Evolutionary conservation across 2,888 invertebrate genomes (phyloP).

Genomic region (Metacarcinus magister): DNA sequence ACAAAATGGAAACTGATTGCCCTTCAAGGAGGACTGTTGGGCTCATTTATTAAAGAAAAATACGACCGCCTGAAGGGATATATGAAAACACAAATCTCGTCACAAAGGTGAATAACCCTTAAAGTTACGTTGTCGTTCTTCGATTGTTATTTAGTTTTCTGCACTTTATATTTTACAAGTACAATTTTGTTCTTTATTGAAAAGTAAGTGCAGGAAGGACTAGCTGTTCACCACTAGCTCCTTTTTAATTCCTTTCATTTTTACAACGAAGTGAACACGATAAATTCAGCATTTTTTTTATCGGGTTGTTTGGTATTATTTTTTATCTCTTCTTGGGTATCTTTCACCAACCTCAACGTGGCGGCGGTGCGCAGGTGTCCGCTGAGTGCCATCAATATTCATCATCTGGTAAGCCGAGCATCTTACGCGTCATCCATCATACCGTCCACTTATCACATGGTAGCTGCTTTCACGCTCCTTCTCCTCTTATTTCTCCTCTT

Average conservation of each 20-base stretch:
- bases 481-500: too few relatives aligned
- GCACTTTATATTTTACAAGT: background rate
- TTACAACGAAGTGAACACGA: too few relatives aligned
- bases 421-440: background rate
- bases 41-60: slow-evolving; percentile 4
- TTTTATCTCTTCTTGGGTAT: background rate
- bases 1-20: background rate
- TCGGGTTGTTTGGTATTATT: background rate
- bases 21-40: background rate
- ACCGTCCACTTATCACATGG: background rate
- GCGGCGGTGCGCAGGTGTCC: background rate
- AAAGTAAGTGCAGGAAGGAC: background rate
- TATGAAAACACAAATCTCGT: background rate
- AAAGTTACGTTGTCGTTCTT: background rate
- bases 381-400: background rate
- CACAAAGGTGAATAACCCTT: background rate
- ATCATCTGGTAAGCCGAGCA: slow-evolving; percentile 9
- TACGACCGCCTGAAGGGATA: background rate
- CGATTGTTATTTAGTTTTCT: background rate
- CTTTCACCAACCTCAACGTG: background rate
- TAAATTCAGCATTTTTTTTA: background rate
- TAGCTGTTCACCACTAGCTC: background rate
- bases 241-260: background rate
- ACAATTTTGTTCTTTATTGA: background rate
- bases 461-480: background rate